Evolutionary conservation across 2,797 vertebrate genomes (phyloP), one percentile per base, ranked within the genome.

Genomic region (Phalanger gymnotis): DNA sequence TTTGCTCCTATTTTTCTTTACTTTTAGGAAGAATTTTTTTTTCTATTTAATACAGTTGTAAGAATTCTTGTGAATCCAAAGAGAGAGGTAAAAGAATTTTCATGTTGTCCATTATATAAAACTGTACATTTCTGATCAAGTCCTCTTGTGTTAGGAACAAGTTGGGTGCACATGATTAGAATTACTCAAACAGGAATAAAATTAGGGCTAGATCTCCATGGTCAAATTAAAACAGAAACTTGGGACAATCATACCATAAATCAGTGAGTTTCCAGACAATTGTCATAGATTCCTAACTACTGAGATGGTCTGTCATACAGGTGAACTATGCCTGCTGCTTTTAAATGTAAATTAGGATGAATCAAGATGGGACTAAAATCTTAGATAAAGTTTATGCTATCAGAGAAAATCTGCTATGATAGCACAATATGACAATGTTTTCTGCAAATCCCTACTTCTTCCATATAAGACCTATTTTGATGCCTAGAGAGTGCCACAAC

Each of bases 151-250:
- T n/a, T 30, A 90, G 52, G 25, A 92, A 31, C 73, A 3, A 91
- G 3, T 27, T 52, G n/a, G 0, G 22, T 10, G 61, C 13, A 5
- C 40, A 30, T 10, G 51, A 30, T 53, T 54, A 34, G 73, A 54
- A 2, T 55, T 57, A 58, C 28, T 95, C 87, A 91, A 61, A 5
- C 91, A 89, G n/a, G 31, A 94, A 91, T n/a, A 73, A 54, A 93
- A 55, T 93, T 94, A 93, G 28, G 25, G 5, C 87, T 58, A 47
- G 14, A 11, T 94, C 87, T 94, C 31, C 0, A 73, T 0, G 31
- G 13, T 58, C 9, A 93, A 91, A 73, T 0, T 55, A 52, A 92
- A 95, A 58, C n/a, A 27, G 95, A 94, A 96, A 94, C 40, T 47
- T 53, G 31, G 93, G 81, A 92, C 47, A 53, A 89, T 93, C 90